phyloP scores from a whole-genome alignment of 2,113 vertebrate genomes.

The Semnornis frantzii region DNA sequence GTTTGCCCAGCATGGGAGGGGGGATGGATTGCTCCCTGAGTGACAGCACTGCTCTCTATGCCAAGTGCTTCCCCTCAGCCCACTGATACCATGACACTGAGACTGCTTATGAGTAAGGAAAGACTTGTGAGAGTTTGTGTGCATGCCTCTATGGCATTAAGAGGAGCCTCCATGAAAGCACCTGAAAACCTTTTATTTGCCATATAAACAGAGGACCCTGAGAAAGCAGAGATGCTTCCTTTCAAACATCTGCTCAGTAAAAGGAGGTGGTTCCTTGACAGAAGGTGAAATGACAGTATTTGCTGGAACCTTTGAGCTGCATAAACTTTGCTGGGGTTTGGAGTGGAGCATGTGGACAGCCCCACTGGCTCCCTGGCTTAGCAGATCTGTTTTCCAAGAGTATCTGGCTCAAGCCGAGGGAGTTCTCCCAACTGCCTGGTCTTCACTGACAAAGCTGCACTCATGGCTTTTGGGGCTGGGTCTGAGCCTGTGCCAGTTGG shows the following conservation, averaged over 20 bases:
- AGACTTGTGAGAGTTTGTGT: neutral
- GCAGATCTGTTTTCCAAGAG: neutral
- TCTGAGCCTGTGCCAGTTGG: conserved; percentile 17
- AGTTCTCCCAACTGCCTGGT: neutral
- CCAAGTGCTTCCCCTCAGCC: neutral
- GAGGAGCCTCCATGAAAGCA: neutral
- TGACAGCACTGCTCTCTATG: neutral
- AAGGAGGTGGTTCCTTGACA: neutral
- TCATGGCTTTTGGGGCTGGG: neutral
- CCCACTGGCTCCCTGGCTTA: neutral
- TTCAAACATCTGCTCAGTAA: neutral
- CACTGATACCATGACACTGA: too few species aligned
- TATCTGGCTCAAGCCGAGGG: neutral
- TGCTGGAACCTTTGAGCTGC: neutral
- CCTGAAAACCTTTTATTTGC: neutral
- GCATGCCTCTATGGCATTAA: neutral
- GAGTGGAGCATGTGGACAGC: neutral
- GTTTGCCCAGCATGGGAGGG: neutral
- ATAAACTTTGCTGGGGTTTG: neutral
- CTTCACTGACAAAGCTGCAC: neutral
- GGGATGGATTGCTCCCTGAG: neutral
- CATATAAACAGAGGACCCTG: neutral
- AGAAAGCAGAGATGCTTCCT: neutral
- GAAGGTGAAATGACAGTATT: neutral
- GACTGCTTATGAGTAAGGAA: neutral